phyloP scores from a whole-genome alignment of 2,113 vertebrate species.

The Eudyptes chrysolophus region DNA sequence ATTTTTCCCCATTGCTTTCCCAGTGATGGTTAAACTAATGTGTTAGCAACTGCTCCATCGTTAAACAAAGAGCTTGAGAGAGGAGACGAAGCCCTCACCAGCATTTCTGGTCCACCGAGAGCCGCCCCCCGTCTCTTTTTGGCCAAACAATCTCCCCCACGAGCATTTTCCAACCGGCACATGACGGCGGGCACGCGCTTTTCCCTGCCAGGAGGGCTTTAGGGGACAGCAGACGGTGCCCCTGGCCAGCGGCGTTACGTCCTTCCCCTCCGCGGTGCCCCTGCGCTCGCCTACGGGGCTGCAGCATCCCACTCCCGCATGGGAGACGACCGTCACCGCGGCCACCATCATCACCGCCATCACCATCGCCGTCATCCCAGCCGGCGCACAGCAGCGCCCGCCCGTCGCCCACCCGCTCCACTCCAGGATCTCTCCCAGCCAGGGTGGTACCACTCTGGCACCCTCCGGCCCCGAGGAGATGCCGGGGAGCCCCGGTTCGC shows the following conservation, averaged over 20 bases:
- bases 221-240: not conserved
- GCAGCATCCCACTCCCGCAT: not conserved
- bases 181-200: accelerated
- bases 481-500: accelerated
- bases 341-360: too few relatives aligned
- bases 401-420: accelerated
- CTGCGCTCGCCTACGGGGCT: not conserved
- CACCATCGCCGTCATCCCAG: not conserved
- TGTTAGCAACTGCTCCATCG: not conserved
- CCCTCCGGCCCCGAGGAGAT: not conserved
- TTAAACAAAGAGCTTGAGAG: not conserved
- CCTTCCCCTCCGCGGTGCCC: not conserved
- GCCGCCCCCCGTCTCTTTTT: not conserved
- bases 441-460: not conserved
- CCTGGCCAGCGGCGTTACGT: accelerated
- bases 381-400: not conserved
- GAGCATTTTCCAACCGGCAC: accelerated
- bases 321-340: not conserved
- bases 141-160: not conserved
- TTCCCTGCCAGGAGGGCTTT: not conserved
- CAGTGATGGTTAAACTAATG: not conserved
- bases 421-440: not conserved
- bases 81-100: not conserved
- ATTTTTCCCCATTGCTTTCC: not conserved
- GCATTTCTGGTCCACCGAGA: not conserved